Evolutionary conservation across 2,888 invertebrate genomes (phyloP), one percentile per base, ranked within the genome.

Genomic region (Lumbricus terrestris): DNA sequence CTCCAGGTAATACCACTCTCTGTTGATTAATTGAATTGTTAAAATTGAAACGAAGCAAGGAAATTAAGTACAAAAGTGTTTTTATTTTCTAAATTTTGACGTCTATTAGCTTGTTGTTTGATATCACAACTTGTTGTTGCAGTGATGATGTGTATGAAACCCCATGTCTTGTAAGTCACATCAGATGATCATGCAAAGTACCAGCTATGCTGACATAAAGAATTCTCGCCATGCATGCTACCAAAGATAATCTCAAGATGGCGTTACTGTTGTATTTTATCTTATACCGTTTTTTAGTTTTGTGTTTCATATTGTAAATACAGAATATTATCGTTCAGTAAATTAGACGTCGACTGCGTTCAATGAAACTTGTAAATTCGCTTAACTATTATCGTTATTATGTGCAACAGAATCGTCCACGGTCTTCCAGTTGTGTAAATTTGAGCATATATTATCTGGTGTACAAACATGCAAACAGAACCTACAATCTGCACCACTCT

Each of bases 141-240:
- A n/a, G n/a, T n/a, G n/a, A n/a, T n/a, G 8, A n/a, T 4, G 69
- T 69, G n/a, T 69, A 69, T 69, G 29, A 69, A 69, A n/a, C 69
- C 69, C n/a, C 47, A 47, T 5, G 20, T 47, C 20, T 23, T 47
- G 20, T 47, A 47, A 20, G 18, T 47, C 23, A 47, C 23, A 20
- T n/a, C n/a, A 69, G 0, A 69, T 69, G 2, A 4, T 47, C 18
- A 47, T 47, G 23, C 23, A 47, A 20, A n/a, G n/a, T 69, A n/a
- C 69, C 69, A 69, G 69, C n/a, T 69, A n/a, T n/a, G 29, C n/a
- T 69, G n/a, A n/a, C n/a, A 29, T 29, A 69, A 29, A n/a, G 1
- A 69, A 69, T 69, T 69, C 69, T 69, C 69, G n/a, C 69, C 69
- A 69, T 69, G n/a, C n/a, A 69, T n/a, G n/a, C 69, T n/a, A 69